Evolutionary conservation across 2,797 vertebrate species (phyloP).

Genomic region (Falco novaeseelandiae): DNA sequence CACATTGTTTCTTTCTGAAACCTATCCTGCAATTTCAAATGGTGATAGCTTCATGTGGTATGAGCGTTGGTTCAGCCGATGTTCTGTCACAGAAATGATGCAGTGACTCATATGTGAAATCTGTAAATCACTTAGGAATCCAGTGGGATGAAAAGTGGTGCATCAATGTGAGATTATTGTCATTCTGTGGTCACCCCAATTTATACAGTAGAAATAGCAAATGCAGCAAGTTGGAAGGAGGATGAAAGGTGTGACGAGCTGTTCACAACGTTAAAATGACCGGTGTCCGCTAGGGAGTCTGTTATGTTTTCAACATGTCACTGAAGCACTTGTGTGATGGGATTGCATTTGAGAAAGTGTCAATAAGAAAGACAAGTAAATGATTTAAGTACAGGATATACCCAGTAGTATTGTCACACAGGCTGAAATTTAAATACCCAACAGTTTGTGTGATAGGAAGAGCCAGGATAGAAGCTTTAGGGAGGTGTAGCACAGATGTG

Average conservation of each 20-base stretch:
- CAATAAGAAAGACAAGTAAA: slow-evolving; percentile 12
- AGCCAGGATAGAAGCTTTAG: not conserved
- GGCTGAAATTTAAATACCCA: not conserved
- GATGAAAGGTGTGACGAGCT: slow-evolving; percentile 60
- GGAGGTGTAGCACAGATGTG: not conserved
- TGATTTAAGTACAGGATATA: slow-evolving; percentile 1
- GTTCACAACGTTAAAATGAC: not conserved
- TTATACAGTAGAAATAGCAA: slow-evolving; percentile 11
- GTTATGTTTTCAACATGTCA: slow-evolving; percentile 9
- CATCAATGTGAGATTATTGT: slow-evolving; percentile 3
- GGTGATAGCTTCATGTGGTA: not conserved
- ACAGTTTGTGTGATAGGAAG: not conserved
- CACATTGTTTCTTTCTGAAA: not conserved
- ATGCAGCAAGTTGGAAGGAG: slow-evolving; percentile 1
- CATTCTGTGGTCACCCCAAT: slow-evolving; percentile 40
- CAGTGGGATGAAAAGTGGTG: not conserved
- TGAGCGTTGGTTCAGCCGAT: not conserved
- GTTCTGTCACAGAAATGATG: not conserved
- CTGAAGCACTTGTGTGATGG: not conserved
- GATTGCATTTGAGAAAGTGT: slow-evolving; percentile 15
- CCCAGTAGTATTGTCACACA: not conserved
- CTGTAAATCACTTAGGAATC: not conserved
- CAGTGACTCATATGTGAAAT: not conserved
- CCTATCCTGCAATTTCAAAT: not conserved
- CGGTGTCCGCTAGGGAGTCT: not conserved